Conservation (phyloP, 2,797 vertebrate species). For the Tenualosa ilisha region DNA sequence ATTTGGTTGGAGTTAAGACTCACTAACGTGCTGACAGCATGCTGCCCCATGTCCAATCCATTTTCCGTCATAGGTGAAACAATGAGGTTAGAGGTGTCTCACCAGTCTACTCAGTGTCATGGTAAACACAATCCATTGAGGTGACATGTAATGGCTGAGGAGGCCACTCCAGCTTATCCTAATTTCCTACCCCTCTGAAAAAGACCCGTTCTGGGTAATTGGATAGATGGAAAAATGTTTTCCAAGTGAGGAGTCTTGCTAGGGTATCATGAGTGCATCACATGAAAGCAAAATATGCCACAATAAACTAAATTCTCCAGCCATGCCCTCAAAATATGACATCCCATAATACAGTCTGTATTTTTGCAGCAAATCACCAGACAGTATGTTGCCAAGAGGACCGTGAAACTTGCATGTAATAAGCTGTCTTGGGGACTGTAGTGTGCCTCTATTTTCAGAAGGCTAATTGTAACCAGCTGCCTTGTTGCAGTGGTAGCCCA, state of each 20-base stretch:
- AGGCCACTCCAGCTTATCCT: not conserved
- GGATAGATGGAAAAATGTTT: not conserved
- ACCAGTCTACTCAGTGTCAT: not conserved
- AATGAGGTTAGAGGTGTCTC: not conserved
- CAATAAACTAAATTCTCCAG: not conserved
- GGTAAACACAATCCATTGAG: not conserved
- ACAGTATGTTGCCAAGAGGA: not conserved
- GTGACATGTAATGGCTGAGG: not conserved
- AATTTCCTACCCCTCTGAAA: not conserved
- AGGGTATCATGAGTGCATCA: not conserved
- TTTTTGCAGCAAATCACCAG: not conserved
- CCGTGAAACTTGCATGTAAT: not conserved
- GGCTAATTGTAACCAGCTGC: slow-evolving; percentile 15
- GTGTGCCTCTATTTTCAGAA: not conserved
- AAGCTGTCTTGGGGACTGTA: not conserved
- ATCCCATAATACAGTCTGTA: not conserved
- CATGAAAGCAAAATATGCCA: not conserved
- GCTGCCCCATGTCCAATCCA: not conserved
- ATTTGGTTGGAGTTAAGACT: not conserved
- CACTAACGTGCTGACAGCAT: not conserved
- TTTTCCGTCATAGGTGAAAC: not conserved
- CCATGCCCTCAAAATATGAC: not conserved
- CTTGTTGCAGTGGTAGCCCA: not conserved
- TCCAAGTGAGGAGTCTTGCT: not conserved
- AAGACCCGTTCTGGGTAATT: not conserved